Percentiles rank a stretch among this genome's conserved stretches.
These are phyloP conservation scores for Leptura quadrifasciata DNA, from an alignment of 2,888 invertebrate species.

Conservation along the genomic window DNA sequence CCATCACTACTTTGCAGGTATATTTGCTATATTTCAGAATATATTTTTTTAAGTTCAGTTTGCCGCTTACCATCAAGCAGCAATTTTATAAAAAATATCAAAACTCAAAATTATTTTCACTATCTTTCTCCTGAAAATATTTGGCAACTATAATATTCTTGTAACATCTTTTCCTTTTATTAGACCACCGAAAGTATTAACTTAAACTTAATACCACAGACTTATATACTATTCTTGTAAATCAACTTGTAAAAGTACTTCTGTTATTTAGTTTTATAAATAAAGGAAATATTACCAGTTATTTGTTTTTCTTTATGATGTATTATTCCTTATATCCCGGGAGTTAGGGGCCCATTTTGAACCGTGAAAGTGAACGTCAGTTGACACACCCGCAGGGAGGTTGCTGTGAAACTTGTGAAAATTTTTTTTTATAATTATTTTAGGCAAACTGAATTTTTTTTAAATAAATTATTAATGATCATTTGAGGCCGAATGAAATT, in stretches of 20 bases:
- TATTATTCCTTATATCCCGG: too few relatives aligned
- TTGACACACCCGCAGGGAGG: too few relatives aligned
- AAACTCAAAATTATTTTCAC: neutral
- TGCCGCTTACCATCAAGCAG: neutral
- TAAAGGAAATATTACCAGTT: neutral
- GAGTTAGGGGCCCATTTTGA: too few relatives aligned
- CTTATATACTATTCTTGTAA: slow-evolving; percentile 20
- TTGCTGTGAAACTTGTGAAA: too few relatives aligned
- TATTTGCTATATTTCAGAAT: neutral
- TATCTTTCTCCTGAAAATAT: slow-evolving; percentile 4
- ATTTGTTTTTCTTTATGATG: neutral
- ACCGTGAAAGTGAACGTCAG: too few relatives aligned
- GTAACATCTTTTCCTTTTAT: neutral
- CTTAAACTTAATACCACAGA: neutral
- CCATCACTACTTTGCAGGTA: neutral
- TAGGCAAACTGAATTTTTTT: too few relatives aligned
- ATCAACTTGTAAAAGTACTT: slow-evolving; percentile 19
- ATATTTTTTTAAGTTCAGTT: neutral
- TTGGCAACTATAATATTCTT: slow-evolving; percentile 4
- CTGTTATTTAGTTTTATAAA: slow-evolving; percentile 23
- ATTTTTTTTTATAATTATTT: too few relatives aligned
- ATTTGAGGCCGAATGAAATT: too few relatives aligned
- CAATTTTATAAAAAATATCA: neutral
- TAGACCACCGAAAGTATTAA: slow-evolving; percentile 8
- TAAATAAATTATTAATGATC: too few relatives aligned